These are phyloP conservation scores for Drosophila histrio DNA, from an alignment of 2,888 invertebrate genomes.

Conservation along the genomic window DNA sequence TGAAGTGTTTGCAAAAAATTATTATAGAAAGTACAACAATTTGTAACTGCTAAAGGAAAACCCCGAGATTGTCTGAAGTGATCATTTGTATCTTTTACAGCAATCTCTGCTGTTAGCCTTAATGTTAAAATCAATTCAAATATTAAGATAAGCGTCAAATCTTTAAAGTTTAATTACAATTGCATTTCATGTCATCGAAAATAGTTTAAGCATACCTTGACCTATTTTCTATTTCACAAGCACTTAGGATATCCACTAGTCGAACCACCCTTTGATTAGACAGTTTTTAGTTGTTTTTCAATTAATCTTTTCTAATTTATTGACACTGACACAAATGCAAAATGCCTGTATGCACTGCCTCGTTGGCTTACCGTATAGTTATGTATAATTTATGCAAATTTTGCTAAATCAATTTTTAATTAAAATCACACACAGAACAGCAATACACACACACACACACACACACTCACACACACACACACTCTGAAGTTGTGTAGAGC, in stretches of 20 bases:
- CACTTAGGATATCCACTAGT: conserved; percentile 15
- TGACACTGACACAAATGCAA: conserved; percentile 59
- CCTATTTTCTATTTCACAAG: background rate
- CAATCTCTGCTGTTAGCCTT: too few relatives aligned
- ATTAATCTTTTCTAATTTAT: conserved; percentile 76
- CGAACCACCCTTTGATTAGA: background rate
- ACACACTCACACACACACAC: conserved; percentile 4
- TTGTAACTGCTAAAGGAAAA: too few relatives aligned
- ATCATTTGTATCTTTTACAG: background rate
- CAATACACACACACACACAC: conserved; percentile 15
- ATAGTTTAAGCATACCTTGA: background rate
- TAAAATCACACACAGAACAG: conserved; percentile 55
- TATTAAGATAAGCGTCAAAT: too few relatives aligned
- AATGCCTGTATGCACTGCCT: conserved; percentile 32
- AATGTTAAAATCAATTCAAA: too few relatives aligned
- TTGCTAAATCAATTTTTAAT: conserved; percentile 76
- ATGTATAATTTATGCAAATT: conserved; percentile 77
- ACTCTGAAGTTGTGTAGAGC: background rate
- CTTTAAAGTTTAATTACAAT: too few relatives aligned
- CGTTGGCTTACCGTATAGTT: conserved; percentile 63
- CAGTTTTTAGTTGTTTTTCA: conserved; percentile 53
- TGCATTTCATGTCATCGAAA: too few relatives aligned
- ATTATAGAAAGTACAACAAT: too few relatives aligned
- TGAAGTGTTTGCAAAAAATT: background rate
- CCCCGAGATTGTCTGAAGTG: too few relatives aligned